Evolutionary conservation across 2,888 invertebrate genomes (phyloP).

Genomic region (Drosophila antonietae): DNA sequence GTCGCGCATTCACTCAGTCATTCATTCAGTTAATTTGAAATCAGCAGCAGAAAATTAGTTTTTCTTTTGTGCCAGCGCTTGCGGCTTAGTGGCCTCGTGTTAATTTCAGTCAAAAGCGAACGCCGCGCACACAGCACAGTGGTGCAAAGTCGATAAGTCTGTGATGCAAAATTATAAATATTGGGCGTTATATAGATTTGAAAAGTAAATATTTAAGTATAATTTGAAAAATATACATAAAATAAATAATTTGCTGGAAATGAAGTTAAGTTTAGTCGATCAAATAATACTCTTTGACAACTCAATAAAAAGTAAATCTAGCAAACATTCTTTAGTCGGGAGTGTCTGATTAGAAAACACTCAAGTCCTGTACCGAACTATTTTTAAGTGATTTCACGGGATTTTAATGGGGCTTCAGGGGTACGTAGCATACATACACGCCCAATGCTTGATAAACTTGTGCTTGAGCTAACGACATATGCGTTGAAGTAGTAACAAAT

Average conservation of each 20-base stretch:
- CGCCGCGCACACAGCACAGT: constrained; percentile 35
- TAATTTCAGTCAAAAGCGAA: constrained; percentile 34
- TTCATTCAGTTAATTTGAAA: constrained; percentile 81
- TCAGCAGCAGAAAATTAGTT: constrained; percentile 83
- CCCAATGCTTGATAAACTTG: too few species aligned
- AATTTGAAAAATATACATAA: too few species aligned
- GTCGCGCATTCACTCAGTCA: constrained; percentile 61
- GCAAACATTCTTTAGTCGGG: not conserved
- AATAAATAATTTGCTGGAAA: too few species aligned
- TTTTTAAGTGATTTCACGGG: too few species aligned
- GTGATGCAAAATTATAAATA: not conserved
- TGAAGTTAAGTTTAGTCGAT: too few species aligned
- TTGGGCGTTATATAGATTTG: not conserved
- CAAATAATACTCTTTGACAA: not conserved
- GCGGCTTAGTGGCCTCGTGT: constrained; percentile 57
- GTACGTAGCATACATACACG: too few species aligned
- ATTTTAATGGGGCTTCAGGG: too few species aligned
- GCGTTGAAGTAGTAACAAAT: too few species aligned
- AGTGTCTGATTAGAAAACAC: not conserved
- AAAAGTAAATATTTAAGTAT: too few species aligned
- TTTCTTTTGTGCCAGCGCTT: constrained; percentile 55
- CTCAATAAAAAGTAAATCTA: not conserved
- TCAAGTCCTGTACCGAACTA: too few species aligned
- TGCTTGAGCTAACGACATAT: too few species aligned
- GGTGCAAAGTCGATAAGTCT: not conserved